Evolutionary conservation across 2,113 vertebrate species (phyloP).

Genomic region (Sinocyclocheilus anophthalmus): DNA sequence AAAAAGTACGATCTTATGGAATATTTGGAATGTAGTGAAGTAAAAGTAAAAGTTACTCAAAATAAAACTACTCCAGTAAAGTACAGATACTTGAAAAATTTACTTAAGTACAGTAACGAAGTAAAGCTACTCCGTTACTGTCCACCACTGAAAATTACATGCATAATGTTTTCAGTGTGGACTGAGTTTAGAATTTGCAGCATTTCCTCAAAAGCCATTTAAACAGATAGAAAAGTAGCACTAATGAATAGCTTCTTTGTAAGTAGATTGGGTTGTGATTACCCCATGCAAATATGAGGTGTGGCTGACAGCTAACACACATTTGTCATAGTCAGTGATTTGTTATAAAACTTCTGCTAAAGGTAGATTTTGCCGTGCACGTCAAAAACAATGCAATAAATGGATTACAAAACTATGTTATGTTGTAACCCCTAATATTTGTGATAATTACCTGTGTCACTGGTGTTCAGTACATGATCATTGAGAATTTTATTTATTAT

Average conservation of each 20-base stretch:
- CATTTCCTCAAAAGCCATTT: background rate
- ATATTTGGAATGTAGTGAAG: no score
- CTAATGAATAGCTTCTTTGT: background rate
- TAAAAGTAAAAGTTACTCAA: no score
- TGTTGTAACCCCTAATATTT: no score
- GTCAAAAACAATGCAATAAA: slow-evolving; percentile 45
- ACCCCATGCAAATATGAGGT: background rate
- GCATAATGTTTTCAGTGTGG: background rate
- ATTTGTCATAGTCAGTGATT: background rate
- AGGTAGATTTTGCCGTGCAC: background rate
- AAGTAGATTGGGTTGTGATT: background rate
- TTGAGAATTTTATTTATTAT: background rate
- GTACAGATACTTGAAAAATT: no score
- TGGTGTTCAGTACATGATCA: background rate
- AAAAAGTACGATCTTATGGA: no score
- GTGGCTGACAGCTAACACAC: background rate
- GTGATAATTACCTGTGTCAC: background rate
- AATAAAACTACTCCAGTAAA: no score
- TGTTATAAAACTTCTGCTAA: background rate
- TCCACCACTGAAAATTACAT: background rate
- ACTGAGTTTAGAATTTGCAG: background rate
- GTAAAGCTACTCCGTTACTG: no score
- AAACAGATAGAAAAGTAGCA: background rate
- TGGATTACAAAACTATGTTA: slow-evolving; percentile 13
- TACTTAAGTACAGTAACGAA: no score